These are phyloP conservation scores for Drosophila maculinotata DNA, from an alignment of 2,888 invertebrate genomes.

Conservation along the genomic window DNA sequence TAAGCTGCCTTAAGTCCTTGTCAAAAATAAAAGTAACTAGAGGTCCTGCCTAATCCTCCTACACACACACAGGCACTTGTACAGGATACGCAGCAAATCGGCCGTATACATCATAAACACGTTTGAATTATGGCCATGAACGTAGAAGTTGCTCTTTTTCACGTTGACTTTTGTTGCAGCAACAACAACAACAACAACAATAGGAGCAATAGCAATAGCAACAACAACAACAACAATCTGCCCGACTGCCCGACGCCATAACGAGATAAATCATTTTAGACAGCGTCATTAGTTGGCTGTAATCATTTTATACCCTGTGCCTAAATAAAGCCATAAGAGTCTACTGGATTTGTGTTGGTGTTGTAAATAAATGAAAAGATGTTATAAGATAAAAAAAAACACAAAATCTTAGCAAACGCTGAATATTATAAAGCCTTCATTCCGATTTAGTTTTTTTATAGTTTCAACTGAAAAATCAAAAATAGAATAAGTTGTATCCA, in stretches of 20 bases:
- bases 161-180: slow-evolving; percentile 72
- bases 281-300: slow-evolving; percentile 82
- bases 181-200: slow-evolving; percentile 26
- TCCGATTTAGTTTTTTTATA: too few relatives aligned
- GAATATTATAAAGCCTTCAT: too few relatives aligned
- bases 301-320: slow-evolving; percentile 69
- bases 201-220: too few relatives aligned
- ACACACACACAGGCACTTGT: not conserved
- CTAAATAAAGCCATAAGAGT: not conserved
- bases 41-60: not conserved
- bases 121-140: slow-evolving; percentile 72
- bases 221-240: slow-evolving; percentile 17
- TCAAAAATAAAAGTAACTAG: not conserved
- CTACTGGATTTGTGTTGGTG: not conserved
- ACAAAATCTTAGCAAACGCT: too few relatives aligned
- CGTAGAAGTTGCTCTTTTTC: slow-evolving; percentile 62
- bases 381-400: too few relatives aligned
- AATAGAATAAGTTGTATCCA: not conserved
- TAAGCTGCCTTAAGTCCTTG: slow-evolving; percentile 33
- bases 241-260: slow-evolving; percentile 57
- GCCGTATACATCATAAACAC: slow-evolving; percentile 76
- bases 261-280: slow-evolving; percentile 82
- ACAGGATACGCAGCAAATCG: slow-evolving; percentile 61
- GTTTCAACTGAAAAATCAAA: too few relatives aligned
- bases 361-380: not conserved